A percentile compares a stretch with the other conserved stretches of the same genome.
phyloP scores from a whole-genome alignment of 2,113 vertebrate species.

The Sphyrna mokarran region DNA sequence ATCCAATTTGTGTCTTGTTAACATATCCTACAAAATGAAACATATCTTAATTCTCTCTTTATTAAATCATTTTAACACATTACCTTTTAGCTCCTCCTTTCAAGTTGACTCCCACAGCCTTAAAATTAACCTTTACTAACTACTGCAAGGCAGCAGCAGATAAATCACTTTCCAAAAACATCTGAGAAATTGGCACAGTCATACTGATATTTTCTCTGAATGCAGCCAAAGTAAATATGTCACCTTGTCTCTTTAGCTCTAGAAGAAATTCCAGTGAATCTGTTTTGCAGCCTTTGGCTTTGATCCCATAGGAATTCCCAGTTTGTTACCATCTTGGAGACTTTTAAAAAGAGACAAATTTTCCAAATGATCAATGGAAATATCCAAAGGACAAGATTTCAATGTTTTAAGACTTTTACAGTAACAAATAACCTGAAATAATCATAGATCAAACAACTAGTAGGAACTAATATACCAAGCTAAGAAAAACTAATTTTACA shows the following conservation, averaged over 20 bases:
- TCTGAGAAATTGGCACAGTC: neutral
- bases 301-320: neutral
- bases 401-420: neutral
- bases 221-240: no score
- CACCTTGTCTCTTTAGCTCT: no score
- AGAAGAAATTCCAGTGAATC: neutral
- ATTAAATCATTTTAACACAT: no score
- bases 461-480: neutral
- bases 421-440: neutral
- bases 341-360: neutral
- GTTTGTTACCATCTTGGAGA: neutral
- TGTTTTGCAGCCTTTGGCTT: neutral
- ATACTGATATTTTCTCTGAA: neutral
- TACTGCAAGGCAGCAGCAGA: neutral
- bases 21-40: no score
- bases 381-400: neutral
- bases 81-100: neutral
- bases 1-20: no score
- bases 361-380: neutral
- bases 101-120: neutral
- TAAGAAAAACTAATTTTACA: neutral
- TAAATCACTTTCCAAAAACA: neutral
- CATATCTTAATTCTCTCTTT: no score
- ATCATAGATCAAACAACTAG: neutral
- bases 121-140: neutral